phyloP scores from a whole-genome alignment of 2,113 vertebrate genomes.

The Machaerirhynchus nigripectus region DNA sequence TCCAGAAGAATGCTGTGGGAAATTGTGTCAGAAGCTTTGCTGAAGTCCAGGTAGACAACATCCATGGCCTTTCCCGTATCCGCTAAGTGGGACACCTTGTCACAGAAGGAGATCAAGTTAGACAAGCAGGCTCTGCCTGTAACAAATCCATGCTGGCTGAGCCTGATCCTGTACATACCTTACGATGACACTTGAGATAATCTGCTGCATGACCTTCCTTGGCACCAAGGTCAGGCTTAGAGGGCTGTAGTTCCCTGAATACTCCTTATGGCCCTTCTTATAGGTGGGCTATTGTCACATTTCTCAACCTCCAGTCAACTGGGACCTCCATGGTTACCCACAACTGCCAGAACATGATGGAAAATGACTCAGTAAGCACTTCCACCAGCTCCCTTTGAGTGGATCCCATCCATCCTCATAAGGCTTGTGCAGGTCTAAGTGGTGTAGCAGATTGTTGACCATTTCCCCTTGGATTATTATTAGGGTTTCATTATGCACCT shows the following conservation, averaged over 20 bases:
- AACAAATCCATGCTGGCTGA: not conserved
- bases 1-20: not conserved
- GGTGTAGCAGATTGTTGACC: not conserved
- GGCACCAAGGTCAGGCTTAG: not conserved
- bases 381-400: not conserved
- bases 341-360: not conserved
- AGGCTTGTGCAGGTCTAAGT: not conserved
- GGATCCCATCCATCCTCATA: not conserved
- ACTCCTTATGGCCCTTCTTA: not conserved
- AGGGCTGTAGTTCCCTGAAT: not conserved
- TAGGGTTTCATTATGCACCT: not conserved
- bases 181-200: not conserved
- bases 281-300: not conserved
- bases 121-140: not conserved
- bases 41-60: not conserved
- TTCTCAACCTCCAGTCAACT: not conserved
- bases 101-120: not conserved
- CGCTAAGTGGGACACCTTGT: not conserved
- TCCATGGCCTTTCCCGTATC: not conserved
- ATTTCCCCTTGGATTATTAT: not conserved
- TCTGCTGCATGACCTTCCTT: not conserved
- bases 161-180: not conserved
- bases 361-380: not conserved
- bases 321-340: not conserved
- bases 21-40: not conserved